Conservation (phyloP, 1,140 invertebrate species). For the Conus betulinus region DNA sequence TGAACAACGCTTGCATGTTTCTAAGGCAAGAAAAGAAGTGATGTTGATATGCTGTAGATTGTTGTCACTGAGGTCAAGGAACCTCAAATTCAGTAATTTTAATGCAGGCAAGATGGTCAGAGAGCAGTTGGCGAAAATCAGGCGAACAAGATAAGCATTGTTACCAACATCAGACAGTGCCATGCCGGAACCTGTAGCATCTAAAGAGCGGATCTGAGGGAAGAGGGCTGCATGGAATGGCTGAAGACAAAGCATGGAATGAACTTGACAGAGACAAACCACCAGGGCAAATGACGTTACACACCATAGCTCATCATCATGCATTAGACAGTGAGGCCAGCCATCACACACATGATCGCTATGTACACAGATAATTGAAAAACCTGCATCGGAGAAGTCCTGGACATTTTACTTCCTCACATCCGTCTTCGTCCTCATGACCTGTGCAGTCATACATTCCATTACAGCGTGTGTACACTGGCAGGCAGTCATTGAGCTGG, state of each 20-base stretch:
- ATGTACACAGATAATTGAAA: constrained; percentile 32
- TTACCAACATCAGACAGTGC: not conserved
- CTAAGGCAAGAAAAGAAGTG: constrained; percentile 2
- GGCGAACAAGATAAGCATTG: constrained; percentile 1
- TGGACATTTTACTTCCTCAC: constrained; percentile 27
- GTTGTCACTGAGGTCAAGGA: constrained; percentile 37
- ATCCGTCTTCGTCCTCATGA: constrained; percentile 7
- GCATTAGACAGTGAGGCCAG: constrained; percentile 29
- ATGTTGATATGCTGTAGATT: not conserved
- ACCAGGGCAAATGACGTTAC: constrained; percentile 45
- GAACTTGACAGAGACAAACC: constrained; percentile 26
- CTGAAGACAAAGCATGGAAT: not conserved
- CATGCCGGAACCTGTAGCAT: not conserved
- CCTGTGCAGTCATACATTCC: constrained; percentile 19
- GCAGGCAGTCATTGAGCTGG: not conserved
- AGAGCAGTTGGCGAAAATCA: not conserved
- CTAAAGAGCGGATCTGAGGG: not conserved
- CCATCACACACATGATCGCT: constrained; percentile 27
- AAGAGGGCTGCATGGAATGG: not conserved
- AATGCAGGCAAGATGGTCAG: not conserved
- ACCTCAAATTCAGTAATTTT: not conserved
- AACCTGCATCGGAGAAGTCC: constrained; percentile 28
- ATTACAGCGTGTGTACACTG: constrained; percentile 19
- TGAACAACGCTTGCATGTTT: constrained; percentile 18
- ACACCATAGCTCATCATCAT: constrained; percentile 40